These are phyloP conservation scores for Melanophora roralis DNA, from an alignment of 2,888 invertebrate genomes.

Conservation along the genomic window DNA sequence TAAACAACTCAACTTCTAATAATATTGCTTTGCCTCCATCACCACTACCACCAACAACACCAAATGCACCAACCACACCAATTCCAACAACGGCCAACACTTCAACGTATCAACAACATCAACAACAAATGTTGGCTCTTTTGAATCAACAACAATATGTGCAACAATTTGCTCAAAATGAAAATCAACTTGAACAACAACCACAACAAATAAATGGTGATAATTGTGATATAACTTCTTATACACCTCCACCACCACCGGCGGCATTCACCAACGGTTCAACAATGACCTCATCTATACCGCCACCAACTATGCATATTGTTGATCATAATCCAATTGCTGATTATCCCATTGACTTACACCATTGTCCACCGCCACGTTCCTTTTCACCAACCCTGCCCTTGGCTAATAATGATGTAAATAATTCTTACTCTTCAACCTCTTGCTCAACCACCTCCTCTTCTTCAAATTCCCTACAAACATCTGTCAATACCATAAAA, in stretches of 20 bases:
- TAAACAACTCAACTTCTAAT: neutral
- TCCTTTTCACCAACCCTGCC: constrained; percentile 22
- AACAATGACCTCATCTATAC: constrained; percentile 8
- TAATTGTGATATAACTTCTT: constrained; percentile 66
- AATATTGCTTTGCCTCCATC: no score
- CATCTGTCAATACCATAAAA: constrained; percentile 26
- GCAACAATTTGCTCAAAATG: constrained; percentile 66
- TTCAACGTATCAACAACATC: constrained; percentile 66
- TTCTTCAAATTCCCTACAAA: neutral
- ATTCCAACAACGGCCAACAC: constrained; percentile 37
- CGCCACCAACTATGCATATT: constrained; percentile 41
- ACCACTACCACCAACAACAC: constrained; percentile 39
- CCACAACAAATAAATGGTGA: constrained; percentile 62
- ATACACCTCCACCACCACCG: constrained; percentile 58
- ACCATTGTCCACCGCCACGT: constrained; percentile 16
- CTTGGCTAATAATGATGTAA: constrained; percentile 39
- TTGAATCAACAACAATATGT: constrained; percentile 70
- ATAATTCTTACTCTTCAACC: constrained; percentile 29
- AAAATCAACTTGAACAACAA: constrained; percentile 71
- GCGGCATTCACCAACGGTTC: constrained; percentile 47
- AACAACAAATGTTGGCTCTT: constrained; percentile 67
- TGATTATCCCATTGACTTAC: constrained; percentile 50
- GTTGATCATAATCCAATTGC: constrained; percentile 58
- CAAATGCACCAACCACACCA: constrained; percentile 36
- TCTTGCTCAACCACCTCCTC: constrained; percentile 32